A percentile compares a stretch with the other conserved stretches of the same genome.
These are phyloP conservation scores for Papilio polytes DNA, from an alignment of 1,140 invertebrate species.

Conservation along the genomic window DNA sequence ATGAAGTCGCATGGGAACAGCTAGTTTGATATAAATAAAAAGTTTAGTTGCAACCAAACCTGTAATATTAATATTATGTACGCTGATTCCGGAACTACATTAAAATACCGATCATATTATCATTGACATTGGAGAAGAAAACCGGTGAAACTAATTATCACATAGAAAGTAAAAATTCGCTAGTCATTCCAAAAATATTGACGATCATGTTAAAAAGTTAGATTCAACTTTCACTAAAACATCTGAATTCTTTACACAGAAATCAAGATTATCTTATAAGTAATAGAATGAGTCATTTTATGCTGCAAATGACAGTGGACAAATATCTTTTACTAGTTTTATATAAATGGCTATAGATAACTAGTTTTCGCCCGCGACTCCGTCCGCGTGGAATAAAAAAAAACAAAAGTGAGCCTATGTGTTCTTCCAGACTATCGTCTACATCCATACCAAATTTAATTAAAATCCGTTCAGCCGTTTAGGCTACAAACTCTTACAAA, in stretches of 20 bases:
- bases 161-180: conserved; percentile 13
- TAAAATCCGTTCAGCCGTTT: too few relatives aligned
- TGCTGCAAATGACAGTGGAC: neutral
- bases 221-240: conserved; percentile 4
- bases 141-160: conserved; percentile 14
- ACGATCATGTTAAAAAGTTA: neutral
- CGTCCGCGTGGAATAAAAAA: too few relatives aligned
- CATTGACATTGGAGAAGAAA: neutral
- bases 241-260: neutral
- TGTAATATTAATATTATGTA: neutral
- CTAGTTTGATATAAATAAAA: neutral
- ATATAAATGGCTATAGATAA: too few relatives aligned
- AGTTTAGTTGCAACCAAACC: neutral
- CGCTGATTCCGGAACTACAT: neutral
- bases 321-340: too few relatives aligned
- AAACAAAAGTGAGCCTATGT: too few relatives aligned
- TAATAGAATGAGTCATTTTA: neutral
- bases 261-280: neutral
- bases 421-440: too few relatives aligned
- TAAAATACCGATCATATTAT: neutral
- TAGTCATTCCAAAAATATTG: neutral
- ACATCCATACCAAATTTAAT: too few relatives aligned
- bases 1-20: too few relatives aligned
- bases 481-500: too few relatives aligned
- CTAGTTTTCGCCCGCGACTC: too few relatives aligned